Percentiles rank a stretch among this genome's conserved stretches.
phyloP scores from a whole-genome alignment of 2,888 invertebrate genomes.

The Drosophila sordidapex region DNA sequence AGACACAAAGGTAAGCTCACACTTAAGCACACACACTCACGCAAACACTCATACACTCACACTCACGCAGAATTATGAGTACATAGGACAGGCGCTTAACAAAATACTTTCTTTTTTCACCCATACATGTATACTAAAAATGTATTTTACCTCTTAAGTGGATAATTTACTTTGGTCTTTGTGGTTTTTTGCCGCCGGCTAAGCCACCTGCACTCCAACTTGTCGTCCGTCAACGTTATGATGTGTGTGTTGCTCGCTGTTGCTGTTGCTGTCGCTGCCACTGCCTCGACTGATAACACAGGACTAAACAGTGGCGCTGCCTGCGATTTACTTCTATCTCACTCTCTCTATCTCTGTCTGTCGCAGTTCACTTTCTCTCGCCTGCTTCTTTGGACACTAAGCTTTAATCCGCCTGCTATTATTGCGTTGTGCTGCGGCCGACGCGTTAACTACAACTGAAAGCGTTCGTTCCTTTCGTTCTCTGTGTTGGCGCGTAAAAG shows the following conservation, averaged over 20 bases:
- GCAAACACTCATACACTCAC: slow-evolving; percentile 2
- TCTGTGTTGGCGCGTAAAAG: slow-evolving; percentile 15
- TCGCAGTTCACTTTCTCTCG: slow-evolving; percentile 24
- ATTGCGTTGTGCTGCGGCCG: slow-evolving; percentile 73
- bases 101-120: slow-evolving; percentile 33
- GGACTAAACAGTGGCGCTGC: slow-evolving; percentile 58
- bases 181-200: slow-evolving; percentile 60
- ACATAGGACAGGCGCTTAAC: slow-evolving; percentile 35
- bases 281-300: slow-evolving; percentile 68
- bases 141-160: slow-evolving; percentile 42
- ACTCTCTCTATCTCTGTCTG: slow-evolving; percentile 9
- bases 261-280: slow-evolving; percentile 53
- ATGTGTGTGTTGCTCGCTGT: slow-evolving; percentile 39
- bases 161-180: slow-evolving; percentile 64
- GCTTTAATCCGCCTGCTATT: slow-evolving; percentile 18
- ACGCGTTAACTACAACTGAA: slow-evolving; percentile 81
- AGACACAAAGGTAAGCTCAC: slow-evolving; percentile 23
- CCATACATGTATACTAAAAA: slow-evolving; percentile 10
- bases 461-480: slow-evolving; percentile 27
- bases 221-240: slow-evolving; percentile 28
- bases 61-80: slow-evolving; percentile 23
- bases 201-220: slow-evolving; percentile 57
- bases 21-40: slow-evolving; percentile 21
- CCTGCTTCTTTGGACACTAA: slow-evolving; percentile 15
- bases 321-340: slow-evolving; percentile 49